A percentile compares a stretch with the other conserved stretches of the same genome.
These are phyloP conservation scores for Morpho deidamia DNA, from an alignment of 2,888 invertebrate species.

Conservation along the genomic window DNA sequence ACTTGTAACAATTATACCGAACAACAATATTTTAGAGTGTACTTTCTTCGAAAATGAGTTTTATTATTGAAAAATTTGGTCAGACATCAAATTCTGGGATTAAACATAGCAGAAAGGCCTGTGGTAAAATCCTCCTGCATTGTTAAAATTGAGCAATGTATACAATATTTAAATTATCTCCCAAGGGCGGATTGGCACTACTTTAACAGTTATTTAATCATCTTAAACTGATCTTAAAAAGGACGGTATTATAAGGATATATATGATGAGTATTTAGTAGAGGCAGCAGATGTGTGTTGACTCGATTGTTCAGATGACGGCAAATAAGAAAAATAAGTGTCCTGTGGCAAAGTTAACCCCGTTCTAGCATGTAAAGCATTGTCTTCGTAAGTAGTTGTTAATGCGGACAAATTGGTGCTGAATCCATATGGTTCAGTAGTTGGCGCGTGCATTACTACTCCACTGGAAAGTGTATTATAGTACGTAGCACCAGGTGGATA, in stretches of 20 bases:
- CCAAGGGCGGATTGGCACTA: too few species aligned
- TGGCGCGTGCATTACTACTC: constrained; percentile 50
- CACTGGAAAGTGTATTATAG: constrained; percentile 50
- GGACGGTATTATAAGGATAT: constrained; percentile 48
- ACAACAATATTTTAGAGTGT: too few species aligned
- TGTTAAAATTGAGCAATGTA: too few species aligned
- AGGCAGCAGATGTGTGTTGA: constrained; percentile 42
- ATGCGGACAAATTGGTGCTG: constrained; percentile 39
- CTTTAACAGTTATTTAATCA: neutral
- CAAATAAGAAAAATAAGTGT: constrained; percentile 59
- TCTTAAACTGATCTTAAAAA: neutral
- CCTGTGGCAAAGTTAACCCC: constrained; percentile 46
- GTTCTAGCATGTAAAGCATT: constrained; percentile 42
- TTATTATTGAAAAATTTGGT: too few species aligned
- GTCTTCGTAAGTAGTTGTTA: constrained; percentile 59
- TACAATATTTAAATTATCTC: too few species aligned
- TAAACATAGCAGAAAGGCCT: too few species aligned
- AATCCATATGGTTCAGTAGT: constrained; percentile 53
- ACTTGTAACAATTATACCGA: too few species aligned
- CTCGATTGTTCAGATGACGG: constrained; percentile 42
- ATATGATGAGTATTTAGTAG: constrained; percentile 59
- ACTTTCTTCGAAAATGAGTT: too few species aligned
- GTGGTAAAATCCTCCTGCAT: too few species aligned
- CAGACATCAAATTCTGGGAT: too few species aligned
- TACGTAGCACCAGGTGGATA: constrained; percentile 49